Conservation (phyloP, 2,113 vertebrate genomes). For the Eulemur rufifrons region DNA sequence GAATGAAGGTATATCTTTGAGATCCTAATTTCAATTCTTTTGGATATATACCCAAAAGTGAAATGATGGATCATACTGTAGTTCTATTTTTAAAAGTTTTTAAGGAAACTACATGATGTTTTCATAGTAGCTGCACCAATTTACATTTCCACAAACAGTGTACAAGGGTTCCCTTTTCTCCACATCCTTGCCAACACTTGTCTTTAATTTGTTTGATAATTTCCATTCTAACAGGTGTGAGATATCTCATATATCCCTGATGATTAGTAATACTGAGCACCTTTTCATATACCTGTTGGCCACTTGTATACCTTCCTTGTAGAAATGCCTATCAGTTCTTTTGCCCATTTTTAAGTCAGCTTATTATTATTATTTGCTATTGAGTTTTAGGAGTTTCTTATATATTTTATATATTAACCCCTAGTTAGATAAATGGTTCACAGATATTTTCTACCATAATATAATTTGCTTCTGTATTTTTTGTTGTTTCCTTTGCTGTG, state of each 20-base stretch:
- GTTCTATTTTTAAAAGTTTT: background rate
- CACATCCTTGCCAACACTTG: background rate
- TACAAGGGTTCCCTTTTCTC: background rate
- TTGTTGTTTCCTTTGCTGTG: background rate
- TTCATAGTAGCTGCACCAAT: background rate
- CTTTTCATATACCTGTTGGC: background rate
- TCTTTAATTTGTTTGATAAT: too few relatives aligned
- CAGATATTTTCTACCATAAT: background rate
- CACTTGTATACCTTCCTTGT: background rate
- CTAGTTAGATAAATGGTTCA: background rate
- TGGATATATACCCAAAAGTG: background rate
- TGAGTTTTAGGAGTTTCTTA: too few relatives aligned
- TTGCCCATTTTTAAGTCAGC: background rate
- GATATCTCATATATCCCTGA: background rate
- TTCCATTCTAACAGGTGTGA: background rate
- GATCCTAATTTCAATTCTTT: background rate
- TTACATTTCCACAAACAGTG: background rate
- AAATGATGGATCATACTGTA: background rate
- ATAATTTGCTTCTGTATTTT: background rate
- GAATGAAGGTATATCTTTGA: background rate
- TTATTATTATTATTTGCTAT: too few relatives aligned
- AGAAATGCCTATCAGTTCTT: background rate
- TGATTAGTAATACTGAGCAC: background rate
- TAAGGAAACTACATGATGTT: background rate
- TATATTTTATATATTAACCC: background rate